phyloP scores from a whole-genome alignment of 2,797 vertebrate species.

The Hoplostethus mediterraneus region DNA sequence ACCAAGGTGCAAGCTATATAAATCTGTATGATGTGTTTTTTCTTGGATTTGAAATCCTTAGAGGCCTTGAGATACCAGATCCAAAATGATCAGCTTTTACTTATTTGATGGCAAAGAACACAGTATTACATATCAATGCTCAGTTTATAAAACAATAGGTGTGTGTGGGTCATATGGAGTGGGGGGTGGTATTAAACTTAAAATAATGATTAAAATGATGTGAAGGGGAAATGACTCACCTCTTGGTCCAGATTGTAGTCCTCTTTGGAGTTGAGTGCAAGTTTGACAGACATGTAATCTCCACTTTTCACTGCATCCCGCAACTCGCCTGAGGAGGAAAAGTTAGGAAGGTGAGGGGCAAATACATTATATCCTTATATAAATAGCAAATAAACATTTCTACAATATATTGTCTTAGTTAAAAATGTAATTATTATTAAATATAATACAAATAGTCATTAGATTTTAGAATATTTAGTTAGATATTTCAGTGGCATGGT shows the following conservation, averaged over 20 bases:
- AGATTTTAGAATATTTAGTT: no score
- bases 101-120: not conserved
- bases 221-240: conserved; percentile 77
- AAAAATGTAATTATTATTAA: no score
- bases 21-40: conserved; percentile 32
- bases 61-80: not conserved
- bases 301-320: conserved; percentile 97
- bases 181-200: not conserved
- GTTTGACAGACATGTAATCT: conserved; percentile 94
- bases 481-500: no score
- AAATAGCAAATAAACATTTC: no score
- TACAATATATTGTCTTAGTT: no score
- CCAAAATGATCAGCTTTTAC: not conserved
- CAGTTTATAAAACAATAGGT: not conserved
- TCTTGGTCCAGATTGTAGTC: conserved; percentile 98
- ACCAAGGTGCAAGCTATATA: conserved; percentile 75
- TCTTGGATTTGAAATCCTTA: conserved; percentile 1
- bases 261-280: conserved; percentile 94
- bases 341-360: not conserved
- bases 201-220: not conserved
- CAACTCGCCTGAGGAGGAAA: conserved; percentile 83
- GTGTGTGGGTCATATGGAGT: not conserved
- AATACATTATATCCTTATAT: no score
- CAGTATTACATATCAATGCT: not conserved
- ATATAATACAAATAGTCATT: no score